Conservation (phyloP, 2,113 vertebrate species). For the Leucosticte australis region DNA sequence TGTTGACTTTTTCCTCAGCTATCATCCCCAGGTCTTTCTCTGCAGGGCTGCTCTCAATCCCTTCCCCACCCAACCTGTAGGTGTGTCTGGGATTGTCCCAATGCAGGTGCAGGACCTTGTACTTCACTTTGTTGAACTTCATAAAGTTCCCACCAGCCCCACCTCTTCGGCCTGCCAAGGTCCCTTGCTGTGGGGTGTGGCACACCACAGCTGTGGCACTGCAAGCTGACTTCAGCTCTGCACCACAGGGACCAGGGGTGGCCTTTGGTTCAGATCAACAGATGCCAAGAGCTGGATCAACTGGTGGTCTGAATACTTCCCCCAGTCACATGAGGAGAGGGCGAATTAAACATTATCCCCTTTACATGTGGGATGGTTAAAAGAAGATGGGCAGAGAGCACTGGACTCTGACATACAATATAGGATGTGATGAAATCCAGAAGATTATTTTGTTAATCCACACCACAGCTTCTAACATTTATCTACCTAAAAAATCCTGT, state of each 20-base stretch:
- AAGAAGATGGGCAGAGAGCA: neutral
- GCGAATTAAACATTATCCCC: neutral
- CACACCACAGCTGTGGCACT: neutral
- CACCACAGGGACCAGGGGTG: neutral
- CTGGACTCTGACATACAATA: neutral
- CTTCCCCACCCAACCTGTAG: rapidly evolving
- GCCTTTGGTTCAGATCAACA: neutral
- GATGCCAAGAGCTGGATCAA: neutral
- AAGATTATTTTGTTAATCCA: neutral
- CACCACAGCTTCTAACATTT: neutral
- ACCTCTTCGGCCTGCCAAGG: neutral
- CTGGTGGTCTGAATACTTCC: neutral
- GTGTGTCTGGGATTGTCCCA: neutral
- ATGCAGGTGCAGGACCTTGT: rapidly evolving
- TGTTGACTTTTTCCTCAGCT: neutral
- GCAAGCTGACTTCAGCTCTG: neutral
- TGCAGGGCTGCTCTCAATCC: rapidly evolving
- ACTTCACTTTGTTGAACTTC: neutral
- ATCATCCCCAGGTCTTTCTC: neutral
- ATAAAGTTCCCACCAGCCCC: neutral
- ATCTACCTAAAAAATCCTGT: neutral
- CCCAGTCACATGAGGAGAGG: rapidly evolving
- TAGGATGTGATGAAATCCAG: neutral
- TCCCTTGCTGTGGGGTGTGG: neutral
- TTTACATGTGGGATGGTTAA: neutral